A percentile compares a stretch with the other conserved stretches of the same genome.
Evolutionary conservation across 1,140 invertebrate genomes (phyloP).

Genomic region (Tetranychus urticae): DNA sequence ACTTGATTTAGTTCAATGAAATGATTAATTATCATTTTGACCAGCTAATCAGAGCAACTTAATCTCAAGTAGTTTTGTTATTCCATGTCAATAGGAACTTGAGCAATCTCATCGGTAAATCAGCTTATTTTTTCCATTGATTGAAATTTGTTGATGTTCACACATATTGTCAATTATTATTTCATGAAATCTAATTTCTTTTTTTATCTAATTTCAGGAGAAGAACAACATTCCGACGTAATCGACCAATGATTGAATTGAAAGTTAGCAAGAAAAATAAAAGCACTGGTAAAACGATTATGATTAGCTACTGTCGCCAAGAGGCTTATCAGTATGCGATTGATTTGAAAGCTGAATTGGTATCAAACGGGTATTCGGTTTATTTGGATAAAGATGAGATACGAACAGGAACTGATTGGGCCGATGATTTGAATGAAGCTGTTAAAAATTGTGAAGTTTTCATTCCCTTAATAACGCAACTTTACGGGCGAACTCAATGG

Average conservation of each 20-base stretch:
- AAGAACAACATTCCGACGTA: slow-evolving; percentile 1
- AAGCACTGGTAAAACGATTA: slow-evolving; percentile 17
- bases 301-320: slow-evolving; percentile 24
- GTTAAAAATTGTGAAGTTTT: slow-evolving; percentile 25
- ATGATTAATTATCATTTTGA: too few relatives aligned
- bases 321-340: slow-evolving; percentile 24
- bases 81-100: too few relatives aligned
- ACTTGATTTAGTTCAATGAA: too few relatives aligned
- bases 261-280: slow-evolving; percentile 11
- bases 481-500: slow-evolving; percentile 26
- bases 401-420: slow-evolving; percentile 24
- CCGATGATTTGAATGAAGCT: slow-evolving; percentile 25
- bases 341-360: slow-evolving; percentile 20
- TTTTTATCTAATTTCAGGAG: background rate
- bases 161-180: too few relatives aligned
- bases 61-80: too few relatives aligned
- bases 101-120: too few relatives aligned
- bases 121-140: too few relatives aligned
- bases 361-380: slow-evolving; percentile 19
- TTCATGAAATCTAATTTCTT: background rate
- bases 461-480: slow-evolving; percentile 23
- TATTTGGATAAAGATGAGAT: slow-evolving; percentile 27
- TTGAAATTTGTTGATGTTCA: too few relatives aligned
- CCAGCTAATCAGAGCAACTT: too few relatives aligned
- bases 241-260: background rate